Base-by-base conservation (phyloP, 2,113 vertebrate genomes). In the Periophthalmodon schlosseri region DNA sequence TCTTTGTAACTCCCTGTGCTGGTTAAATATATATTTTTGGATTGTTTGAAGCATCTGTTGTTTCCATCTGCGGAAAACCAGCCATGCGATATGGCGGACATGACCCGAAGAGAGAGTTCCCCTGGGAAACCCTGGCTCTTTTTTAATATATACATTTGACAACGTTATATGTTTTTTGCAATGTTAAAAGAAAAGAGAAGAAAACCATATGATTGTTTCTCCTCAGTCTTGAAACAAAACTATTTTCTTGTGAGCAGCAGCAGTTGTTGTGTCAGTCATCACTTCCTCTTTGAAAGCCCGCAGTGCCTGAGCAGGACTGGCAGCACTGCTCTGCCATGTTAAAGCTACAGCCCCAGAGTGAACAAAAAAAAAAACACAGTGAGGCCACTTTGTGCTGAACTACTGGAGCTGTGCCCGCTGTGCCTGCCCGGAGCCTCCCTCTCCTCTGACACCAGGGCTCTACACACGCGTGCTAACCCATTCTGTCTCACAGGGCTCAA, bases 301-400 rank as follows among this genome's bases (percentile, higher is more conserved):
- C 13, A 23, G 70, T 33, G 68, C 13, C 24, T 16, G 34, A 74
- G 67, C 68, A 73, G n/a, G 56, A 68, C 66, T 36, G 60, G 67
- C 72, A 68, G 71, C 46, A 23, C 4, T 60, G 50, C 20, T 61
- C 52, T 61, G 64, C 52, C 44, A 57, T 33, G 64, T 69, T 74
- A 39, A 75, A 67, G 57, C 73, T 81, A 77, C 77, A 79, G 61
- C 74, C 78, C 68, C 34, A 16, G 39, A 47, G 47, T 70, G 5
- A 24, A 71, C 50, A 68, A 8, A 10, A 10, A 44, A 44, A 9
- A 11, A 75, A 2, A 16, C 13, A 67, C 52, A 73, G 66, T 24
- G 4, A 69, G 36, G 24, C 54, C 8, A 80, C 76, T 72, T 73
- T 73, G 75, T 57, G 74, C 65, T 54, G 76, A 61, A 78, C 57